phyloP scores from a whole-genome alignment of 2,888 invertebrate genomes.

The Ormyrus pomaceus region DNA sequence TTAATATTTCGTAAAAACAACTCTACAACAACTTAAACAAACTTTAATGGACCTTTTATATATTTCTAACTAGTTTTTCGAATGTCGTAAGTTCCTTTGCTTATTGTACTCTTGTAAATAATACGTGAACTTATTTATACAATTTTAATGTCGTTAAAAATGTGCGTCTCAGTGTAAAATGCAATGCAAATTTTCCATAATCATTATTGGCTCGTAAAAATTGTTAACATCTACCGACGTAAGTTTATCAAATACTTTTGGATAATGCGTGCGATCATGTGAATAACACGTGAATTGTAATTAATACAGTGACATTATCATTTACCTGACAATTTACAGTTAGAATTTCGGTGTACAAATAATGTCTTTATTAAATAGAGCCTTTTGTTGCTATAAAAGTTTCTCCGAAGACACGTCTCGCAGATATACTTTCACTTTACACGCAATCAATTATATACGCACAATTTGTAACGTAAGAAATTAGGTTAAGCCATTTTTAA shows the following conservation, averaged over 20 bases:
- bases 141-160: conserved; percentile 44
- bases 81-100: conserved; percentile 40
- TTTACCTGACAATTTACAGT: conserved; percentile 39
- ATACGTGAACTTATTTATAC: conserved; percentile 40
- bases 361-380: conserved; percentile 37
- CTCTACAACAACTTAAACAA: conserved; percentile 22
- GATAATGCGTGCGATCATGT: conserved; percentile 30
- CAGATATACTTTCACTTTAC: conserved; percentile 51
- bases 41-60: conserved; percentile 19
- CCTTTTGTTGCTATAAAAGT: conserved; percentile 49
- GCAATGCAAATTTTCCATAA: conserved; percentile 44
- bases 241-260: conserved; percentile 40
- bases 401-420: conserved; percentile 45
- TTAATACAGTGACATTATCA: conserved; percentile 39
- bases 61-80: conserved; percentile 37
- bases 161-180: conserved; percentile 56
- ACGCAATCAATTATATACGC: conserved; percentile 43
- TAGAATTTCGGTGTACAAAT: conserved; percentile 41
- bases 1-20: conserved; percentile 17
- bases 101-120: conserved; percentile 19
- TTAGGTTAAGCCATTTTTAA: conserved; percentile 6
- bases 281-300: conserved; percentile 39
- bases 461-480: conserved; percentile 33
- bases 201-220: conserved; percentile 49
- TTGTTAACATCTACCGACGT: conserved; percentile 35